A percentile compares a stretch with the other conserved stretches of the same genome.
Conservation (phyloP, 2,113 vertebrate species). For the Caloenas nicobarica region DNA sequence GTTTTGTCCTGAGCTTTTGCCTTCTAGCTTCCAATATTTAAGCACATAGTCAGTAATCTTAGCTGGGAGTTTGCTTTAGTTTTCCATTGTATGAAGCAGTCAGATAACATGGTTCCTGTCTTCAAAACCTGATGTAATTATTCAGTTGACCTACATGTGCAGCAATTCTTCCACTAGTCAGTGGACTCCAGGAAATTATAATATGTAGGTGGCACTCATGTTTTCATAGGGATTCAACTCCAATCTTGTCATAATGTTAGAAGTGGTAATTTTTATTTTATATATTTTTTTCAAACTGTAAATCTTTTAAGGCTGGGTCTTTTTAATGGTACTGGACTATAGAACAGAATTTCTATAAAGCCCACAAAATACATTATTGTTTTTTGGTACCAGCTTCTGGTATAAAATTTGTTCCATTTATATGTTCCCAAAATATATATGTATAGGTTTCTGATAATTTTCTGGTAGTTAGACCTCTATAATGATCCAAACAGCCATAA, state of each 20-base stretch:
- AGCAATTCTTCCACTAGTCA: neutral
- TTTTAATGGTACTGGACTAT: neutral
- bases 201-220: neutral
- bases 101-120: neutral
- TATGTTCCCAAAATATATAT: neutral
- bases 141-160: neutral
- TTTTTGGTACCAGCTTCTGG: neutral
- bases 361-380: accelerated
- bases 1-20: neutral
- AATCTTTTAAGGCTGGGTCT: neutral
- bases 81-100: neutral
- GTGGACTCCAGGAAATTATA: neutral
- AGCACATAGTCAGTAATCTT: neutral
- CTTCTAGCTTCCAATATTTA: neutral
- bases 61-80: neutral
- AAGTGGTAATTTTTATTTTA: neutral
- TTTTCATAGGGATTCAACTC: neutral
- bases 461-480: neutral
- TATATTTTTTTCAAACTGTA: neutral
- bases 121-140: neutral
- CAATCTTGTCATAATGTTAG: neutral
- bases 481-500: neutral
- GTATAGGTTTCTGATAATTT: neutral
- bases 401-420: neutral
- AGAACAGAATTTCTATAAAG: neutral